Base-by-base conservation (phyloP, 2,888 invertebrate species). In the Galeruca laticollis region DNA sequence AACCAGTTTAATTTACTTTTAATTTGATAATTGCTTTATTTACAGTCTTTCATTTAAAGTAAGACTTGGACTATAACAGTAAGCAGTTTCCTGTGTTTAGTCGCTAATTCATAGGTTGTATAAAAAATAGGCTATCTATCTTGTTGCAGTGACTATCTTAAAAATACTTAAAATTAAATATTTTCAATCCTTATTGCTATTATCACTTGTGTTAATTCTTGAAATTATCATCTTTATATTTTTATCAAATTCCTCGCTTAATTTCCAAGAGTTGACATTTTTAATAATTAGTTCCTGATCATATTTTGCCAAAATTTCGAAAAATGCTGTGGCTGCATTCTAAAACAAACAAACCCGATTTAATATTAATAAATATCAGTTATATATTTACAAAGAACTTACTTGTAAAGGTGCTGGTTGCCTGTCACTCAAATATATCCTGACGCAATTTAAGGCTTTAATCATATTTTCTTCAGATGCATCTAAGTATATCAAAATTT, bases 371-470 rank as follows among this genome's bases (percentile, higher is more conserved):
- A 47, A 52, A 33, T 21, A 69, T 33, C 37, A 63, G 68, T 21
- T 67, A 68, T 43, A 72, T 40, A 61, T 60, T 40, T 59, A 40
- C 15, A 70, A 65, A 13, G 47, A 54, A 51, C 60, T 77, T 80
- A 92, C 92, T 88, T 92, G 92, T 71, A 93, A 84, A 2, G 88
- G 87, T 68, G 86, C 84, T 15, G 92, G 90, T 80, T 93, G 92
- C 68, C 87, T 87, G 67, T 84, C 84, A 71, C 88, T 89, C 31
- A 93, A 85, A 81, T 92, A 93, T 0, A 83, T 78, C 15, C 86
- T 82, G 11, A 86, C 86, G 9, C 85, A 82, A 2, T 76, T 76
- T 81, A 90, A 84, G 18, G 89, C 82, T 33, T 74, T 80, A 70
- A 84, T 82, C 33, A 89, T 79, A 21, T 84, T 78, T 1, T 81